Percentiles rank a stretch among this genome's conserved stretches.
Evolutionary conservation across 2,113 vertebrate genomes (phyloP).

Genomic region (Myiozetetes cayanensis): DNA sequence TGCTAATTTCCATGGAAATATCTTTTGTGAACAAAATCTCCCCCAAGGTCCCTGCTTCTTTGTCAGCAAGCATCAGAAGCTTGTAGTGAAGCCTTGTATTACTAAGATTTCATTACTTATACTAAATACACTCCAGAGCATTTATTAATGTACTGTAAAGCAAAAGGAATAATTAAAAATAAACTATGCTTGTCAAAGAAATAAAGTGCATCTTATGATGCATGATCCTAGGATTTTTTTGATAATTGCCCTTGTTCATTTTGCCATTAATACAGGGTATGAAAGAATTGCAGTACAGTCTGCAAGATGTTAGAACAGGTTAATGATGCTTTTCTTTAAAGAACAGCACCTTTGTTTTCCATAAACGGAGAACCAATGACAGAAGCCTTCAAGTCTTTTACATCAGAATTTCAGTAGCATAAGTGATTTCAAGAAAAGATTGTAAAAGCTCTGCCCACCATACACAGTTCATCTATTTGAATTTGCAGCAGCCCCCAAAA

Average conservation of each 20-base stretch:
- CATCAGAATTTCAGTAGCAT: not conserved
- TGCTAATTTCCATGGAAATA: constrained; percentile 32
- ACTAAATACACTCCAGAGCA: constrained; percentile 64
- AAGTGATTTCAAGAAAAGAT: not conserved
- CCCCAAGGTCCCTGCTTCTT: constrained; percentile 25
- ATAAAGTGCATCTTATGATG: constrained; percentile 38
- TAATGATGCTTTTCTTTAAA: constrained; percentile 31
- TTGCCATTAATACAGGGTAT: constrained; percentile 20
- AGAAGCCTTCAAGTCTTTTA: not conserved
- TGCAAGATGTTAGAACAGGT: constrained; percentile 14
- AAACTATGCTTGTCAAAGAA: constrained; percentile 63
- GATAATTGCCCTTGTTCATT: not conserved
- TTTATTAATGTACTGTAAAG: constrained; percentile 67
- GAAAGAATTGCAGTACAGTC: not conserved
- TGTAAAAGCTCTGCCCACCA: not conserved
- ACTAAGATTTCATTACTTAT: constrained; percentile 59
- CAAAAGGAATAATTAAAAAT: constrained; percentile 69
- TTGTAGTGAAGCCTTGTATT: constrained; percentile 39
- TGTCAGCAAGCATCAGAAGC: constrained; percentile 44
- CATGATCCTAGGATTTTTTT: not conserved
- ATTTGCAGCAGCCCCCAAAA: not conserved
- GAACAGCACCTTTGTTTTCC: constrained; percentile 14
- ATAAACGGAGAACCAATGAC: not conserved
- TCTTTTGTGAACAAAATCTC: constrained; percentile 27
- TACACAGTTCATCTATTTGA: not conserved